Evolutionary conservation across 2,113 vertebrate genomes (phyloP).

Genomic region (Ochotona curzoniae): DNA sequence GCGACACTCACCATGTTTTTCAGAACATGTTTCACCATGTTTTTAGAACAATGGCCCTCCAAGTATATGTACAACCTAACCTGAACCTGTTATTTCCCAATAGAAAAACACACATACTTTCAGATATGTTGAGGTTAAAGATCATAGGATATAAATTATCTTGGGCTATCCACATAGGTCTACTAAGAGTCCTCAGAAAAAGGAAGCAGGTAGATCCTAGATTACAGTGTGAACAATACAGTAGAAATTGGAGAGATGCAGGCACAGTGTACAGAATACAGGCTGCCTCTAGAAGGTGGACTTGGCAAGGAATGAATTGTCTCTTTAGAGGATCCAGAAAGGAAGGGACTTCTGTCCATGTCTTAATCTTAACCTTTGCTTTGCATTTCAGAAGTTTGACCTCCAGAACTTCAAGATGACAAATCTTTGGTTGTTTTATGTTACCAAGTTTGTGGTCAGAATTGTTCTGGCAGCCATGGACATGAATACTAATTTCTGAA

Average conservation of each 20-base stretch:
- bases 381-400: constrained; percentile 3
- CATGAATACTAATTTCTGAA: neutral
- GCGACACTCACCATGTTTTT: neutral
- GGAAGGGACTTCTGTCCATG: neutral
- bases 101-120: neutral
- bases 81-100: neutral
- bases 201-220: neutral
- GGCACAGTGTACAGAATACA: neutral
- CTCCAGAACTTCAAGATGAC: neutral
- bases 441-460: neutral
- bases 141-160: neutral
- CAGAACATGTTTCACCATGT: neutral
- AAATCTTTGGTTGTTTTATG: neutral
- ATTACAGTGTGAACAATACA: neutral
- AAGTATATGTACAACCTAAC: neutral
- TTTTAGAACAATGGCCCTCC: neutral
- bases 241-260: neutral
- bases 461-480: neutral
- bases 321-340: neutral
- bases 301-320: neutral
- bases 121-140: neutral
- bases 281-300: neutral
- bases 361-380: neutral
- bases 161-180: neutral
- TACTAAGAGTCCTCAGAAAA: neutral